These are phyloP conservation scores for Pseudoatta argentina DNA, from an alignment of 1,140 invertebrate genomes.

Conservation along the genomic window DNA sequence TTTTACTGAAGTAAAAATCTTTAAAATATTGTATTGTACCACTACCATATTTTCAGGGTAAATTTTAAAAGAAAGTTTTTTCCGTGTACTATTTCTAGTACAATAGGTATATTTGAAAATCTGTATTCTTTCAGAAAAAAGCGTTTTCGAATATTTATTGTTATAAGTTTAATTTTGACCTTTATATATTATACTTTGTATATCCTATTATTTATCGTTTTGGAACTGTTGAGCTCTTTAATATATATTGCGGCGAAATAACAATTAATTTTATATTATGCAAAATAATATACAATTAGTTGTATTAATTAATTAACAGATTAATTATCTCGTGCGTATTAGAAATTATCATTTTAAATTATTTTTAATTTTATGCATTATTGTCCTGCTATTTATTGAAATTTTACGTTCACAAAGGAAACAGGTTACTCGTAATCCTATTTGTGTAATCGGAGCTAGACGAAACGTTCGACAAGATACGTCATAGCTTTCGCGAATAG, in stretches of 20 bases:
- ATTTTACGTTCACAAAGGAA: slow-evolving; percentile 41
- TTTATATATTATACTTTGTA: too few species aligned
- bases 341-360: neutral
- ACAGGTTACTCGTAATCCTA: slow-evolving; percentile 58
- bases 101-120: too few species aligned
- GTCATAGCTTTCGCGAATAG: slow-evolving; percentile 43
- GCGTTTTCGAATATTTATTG: too few species aligned
- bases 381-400: slow-evolving; percentile 29
- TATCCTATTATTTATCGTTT: neutral
- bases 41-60: too few species aligned
- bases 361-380: neutral
- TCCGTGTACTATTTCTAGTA: too few species aligned
- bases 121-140: too few species aligned
- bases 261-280: neutral
- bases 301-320: neutral
- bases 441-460: slow-evolving; percentile 69
- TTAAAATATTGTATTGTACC: too few species aligned
- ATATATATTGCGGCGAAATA: neutral
- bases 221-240: neutral
- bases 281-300: neutral
- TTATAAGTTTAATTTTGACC: too few species aligned
- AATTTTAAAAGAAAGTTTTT: too few species aligned
- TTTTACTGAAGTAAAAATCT: too few species aligned
- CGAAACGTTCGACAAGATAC: slow-evolving; percentile 50
- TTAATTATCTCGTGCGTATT: neutral